phyloP scores from a whole-genome alignment of 2,888 invertebrate species.

The Pollenia angustigena region DNA sequence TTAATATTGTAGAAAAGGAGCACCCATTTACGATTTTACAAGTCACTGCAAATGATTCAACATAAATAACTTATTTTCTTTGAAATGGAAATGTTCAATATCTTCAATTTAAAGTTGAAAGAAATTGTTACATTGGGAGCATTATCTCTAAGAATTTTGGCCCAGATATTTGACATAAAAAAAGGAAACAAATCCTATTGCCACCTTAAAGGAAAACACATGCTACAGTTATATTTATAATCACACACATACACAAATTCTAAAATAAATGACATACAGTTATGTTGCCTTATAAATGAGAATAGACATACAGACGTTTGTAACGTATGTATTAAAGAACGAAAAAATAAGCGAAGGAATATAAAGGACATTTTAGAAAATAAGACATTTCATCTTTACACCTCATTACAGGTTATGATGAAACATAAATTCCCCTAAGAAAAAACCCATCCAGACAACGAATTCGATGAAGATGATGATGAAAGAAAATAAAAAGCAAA shows the following conservation, averaged over 20 bases:
- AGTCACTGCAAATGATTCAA: neutral
- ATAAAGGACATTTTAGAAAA: conserved; percentile 54
- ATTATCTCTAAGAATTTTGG: neutral
- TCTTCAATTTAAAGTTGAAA: neutral
- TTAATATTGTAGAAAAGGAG: neutral
- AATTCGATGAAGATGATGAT: neutral
- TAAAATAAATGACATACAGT: neutral
- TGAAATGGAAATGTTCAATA: neutral
- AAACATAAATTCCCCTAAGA: conserved; percentile 61
- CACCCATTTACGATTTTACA: neutral
- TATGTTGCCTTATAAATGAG: conserved; percentile 14
- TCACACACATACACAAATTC: neutral
- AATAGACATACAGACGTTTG: neutral
- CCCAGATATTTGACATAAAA: neutral
- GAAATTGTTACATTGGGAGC: neutral
- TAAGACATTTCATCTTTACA: conserved; percentile 68
- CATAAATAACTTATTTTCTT: neutral
- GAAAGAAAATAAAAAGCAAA: conserved; percentile 22
- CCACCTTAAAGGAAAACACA: conserved; percentile 14
- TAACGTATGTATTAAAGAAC: neutral
- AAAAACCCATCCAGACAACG: conserved; percentile 30
- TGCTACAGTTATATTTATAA: neutral
- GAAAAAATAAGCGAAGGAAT: neutral
- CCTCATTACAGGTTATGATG: conserved; percentile 66
- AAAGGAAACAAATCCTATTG: neutral